These are phyloP conservation scores for Tursiops truncatus DNA, from an alignment of 2,113 vertebrate species.

Conservation along the genomic window DNA sequence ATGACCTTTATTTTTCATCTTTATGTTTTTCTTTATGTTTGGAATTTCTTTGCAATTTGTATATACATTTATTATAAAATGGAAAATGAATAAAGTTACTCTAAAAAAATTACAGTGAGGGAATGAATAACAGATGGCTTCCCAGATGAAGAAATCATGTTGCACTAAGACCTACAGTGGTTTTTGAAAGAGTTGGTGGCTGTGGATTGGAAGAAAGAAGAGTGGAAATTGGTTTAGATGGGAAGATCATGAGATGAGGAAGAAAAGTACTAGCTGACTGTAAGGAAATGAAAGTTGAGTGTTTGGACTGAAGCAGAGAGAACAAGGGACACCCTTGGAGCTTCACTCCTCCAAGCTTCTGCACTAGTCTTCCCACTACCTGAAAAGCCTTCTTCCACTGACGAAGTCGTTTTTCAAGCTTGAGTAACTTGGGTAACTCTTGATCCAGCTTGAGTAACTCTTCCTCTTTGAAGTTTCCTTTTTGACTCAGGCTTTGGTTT, in stretches of 20 bases:
- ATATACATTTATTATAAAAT: background rate
- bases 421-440: too few species aligned
- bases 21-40: background rate
- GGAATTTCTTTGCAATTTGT: background rate
- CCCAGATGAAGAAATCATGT: background rate
- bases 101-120: background rate
- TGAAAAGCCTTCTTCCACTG: background rate
- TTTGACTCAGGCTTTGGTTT: background rate
- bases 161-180: background rate
- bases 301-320: background rate
- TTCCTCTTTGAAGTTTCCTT: background rate
- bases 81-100: background rate
- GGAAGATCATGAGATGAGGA: background rate
- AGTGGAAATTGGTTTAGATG: background rate
- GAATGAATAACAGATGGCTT: background rate
- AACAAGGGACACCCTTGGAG: background rate
- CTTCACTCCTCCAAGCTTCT: background rate
- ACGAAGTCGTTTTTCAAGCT: background rate
- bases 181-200: background rate
- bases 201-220: background rate
- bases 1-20: constrained; percentile 24
- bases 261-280: background rate
- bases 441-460: background rate
- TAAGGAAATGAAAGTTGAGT: background rate
- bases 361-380: background rate